Percentiles rank a stretch among this genome's conserved stretches.
These are phyloP conservation scores for Heliconius ismenius DNA, from an alignment of 2,888 invertebrate genomes.

Conservation along the genomic window DNA sequence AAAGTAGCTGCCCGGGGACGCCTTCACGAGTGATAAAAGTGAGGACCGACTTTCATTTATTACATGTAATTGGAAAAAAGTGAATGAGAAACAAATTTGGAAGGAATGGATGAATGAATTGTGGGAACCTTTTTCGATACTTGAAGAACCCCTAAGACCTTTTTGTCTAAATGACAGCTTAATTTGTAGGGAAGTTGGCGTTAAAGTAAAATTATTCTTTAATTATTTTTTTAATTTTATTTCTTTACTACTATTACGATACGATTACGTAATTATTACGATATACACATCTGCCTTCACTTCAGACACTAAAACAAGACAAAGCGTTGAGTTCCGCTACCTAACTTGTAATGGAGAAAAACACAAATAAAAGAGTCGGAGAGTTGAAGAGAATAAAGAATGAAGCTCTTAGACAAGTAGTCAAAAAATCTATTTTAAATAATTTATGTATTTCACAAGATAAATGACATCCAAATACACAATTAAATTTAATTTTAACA, in stretches of 20 bases:
- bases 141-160: conserved; percentile 6
- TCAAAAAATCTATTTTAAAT: neutral
- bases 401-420: too few relatives aligned
- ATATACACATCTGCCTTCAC: too few relatives aligned
- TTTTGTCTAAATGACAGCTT: conserved; percentile 7
- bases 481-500: neutral
- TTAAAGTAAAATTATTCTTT: neutral
- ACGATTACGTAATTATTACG: too few relatives aligned
- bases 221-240: neutral
- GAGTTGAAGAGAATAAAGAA: too few relatives aligned
- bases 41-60: conserved; percentile 24
- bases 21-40: conserved; percentile 22
- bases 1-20: conserved; percentile 30
- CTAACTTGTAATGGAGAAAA: neutral
- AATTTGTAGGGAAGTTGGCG: neutral
- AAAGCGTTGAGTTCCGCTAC: neutral
- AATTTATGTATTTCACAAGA: too few relatives aligned
- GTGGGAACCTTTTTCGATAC: conserved; percentile 12
- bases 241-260: neutral
- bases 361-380: neutral
- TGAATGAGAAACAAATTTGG: conserved; percentile 6
- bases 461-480: neutral
- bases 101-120: conserved; percentile 16
- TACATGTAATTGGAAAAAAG: conserved; percentile 11
- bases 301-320: neutral